Percentiles rank a stretch among this genome's conserved stretches.
These are phyloP conservation scores for Adelognathus sp. DNA, from an alignment of 2,888 invertebrate species.

Conservation along the genomic window DNA sequence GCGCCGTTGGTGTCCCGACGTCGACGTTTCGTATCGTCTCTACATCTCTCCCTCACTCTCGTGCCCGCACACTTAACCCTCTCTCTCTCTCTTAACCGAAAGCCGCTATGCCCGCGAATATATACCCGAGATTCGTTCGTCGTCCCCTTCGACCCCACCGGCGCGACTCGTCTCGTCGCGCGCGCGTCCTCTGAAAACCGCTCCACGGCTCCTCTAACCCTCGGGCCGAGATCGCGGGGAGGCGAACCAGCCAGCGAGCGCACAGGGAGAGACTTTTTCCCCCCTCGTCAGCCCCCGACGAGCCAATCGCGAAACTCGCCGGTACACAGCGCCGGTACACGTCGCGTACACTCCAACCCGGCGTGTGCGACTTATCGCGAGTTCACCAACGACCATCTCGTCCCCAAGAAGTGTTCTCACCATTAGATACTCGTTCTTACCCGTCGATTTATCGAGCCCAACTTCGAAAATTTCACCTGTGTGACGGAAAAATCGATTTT, in stretches of 20 bases:
- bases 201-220: slow-evolving; percentile 46
- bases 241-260: slow-evolving; percentile 49
- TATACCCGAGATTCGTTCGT: slow-evolving; percentile 58
- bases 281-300: slow-evolving; percentile 45
- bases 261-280: slow-evolving; percentile 52
- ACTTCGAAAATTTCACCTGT: background rate
- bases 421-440: background rate
- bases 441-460: background rate
- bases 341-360: slow-evolving; percentile 47
- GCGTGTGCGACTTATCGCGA: slow-evolving; percentile 55
- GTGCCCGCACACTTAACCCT: slow-evolving; percentile 6
- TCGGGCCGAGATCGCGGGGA: slow-evolving; percentile 56
- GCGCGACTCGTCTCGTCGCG: slow-evolving; percentile 44
- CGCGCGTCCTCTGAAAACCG: slow-evolving; percentile 50
- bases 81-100: slow-evolving; percentile 45
- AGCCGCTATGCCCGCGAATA: slow-evolving; percentile 52
- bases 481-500: too few species aligned
- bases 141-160: slow-evolving; percentile 41
- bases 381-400: slow-evolving; percentile 55
- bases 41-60: slow-evolving; percentile 31
- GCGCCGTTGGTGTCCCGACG: slow-evolving; percentile 58
- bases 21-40: slow-evolving; percentile 50
- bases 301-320: slow-evolving; percentile 60
- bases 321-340: slow-evolving; percentile 55
- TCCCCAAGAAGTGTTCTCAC: slow-evolving; percentile 48